These are phyloP conservation scores for Cynodonichthys magdalenae DNA, from an alignment of 2,797 vertebrate species.

Conservation along the genomic window DNA sequence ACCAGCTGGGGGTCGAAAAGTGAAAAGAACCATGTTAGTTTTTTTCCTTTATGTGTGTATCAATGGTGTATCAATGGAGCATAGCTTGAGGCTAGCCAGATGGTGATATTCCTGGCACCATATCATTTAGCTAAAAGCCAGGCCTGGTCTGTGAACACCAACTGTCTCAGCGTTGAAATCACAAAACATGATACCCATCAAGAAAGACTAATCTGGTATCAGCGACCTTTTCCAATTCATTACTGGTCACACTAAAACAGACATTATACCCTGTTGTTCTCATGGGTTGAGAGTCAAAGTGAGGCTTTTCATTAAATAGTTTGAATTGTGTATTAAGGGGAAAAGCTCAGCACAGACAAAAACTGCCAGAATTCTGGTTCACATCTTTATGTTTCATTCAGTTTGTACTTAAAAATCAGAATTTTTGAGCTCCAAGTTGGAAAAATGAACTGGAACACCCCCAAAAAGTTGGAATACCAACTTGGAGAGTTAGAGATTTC, in stretches of 20 bases:
- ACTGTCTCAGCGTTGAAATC: constrained; percentile 64
- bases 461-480: too few species aligned
- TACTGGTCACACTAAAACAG: too few species aligned
- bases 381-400: too few species aligned
- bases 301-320: neutral
- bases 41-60: constrained; percentile 39
- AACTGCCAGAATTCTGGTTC: constrained; percentile 17
- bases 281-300: constrained; percentile 12
- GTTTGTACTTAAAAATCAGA: too few species aligned
- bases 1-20: constrained; percentile 56
- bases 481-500: too few species aligned
- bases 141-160: constrained; percentile 58
- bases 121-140: constrained; percentile 66
- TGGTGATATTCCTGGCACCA: constrained; percentile 65
- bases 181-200: constrained; percentile 59
- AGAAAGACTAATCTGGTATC: constrained; percentile 47
- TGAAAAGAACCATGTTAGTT: constrained; percentile 52
- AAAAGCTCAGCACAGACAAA: constrained; percentile 9
- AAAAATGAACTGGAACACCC: too few species aligned
- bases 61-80: constrained; percentile 33
- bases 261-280: too few species aligned
- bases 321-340: too few species aligned
- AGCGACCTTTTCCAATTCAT: constrained; percentile 47
- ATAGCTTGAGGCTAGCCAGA: constrained; percentile 70
- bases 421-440: too few species aligned